phyloP scores from a whole-genome alignment of 2,113 vertebrate genomes.

The Pycnonotus jocosus region DNA sequence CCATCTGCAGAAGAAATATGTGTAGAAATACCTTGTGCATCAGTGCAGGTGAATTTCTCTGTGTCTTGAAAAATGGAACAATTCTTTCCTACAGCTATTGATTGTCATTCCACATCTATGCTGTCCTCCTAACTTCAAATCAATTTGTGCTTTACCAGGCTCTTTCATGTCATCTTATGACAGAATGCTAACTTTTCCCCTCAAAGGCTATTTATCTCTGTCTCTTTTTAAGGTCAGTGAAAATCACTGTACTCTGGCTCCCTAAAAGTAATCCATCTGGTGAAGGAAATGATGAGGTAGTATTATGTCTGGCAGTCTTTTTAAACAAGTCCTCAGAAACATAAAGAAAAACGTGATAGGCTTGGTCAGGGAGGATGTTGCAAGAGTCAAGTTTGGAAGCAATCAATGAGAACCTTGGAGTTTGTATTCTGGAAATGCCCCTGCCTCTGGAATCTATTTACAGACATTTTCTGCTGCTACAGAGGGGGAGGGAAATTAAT shows the following conservation, averaged over 20 bases:
- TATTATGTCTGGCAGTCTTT: conserved; percentile 15
- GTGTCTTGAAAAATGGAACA: conserved; percentile 44
- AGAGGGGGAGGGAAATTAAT: background rate
- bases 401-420: background rate
- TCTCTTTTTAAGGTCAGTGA: conserved; percentile 46
- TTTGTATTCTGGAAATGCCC: conserved; percentile 34
- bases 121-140: conserved; percentile 51
- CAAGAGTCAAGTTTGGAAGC: conserved; percentile 5
- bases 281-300: conserved; percentile 38
- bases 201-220: conserved; percentile 45
- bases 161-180: conserved; percentile 31
- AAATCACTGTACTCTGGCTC: conserved; percentile 8
- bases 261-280: conserved; percentile 9
- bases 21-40: background rate
- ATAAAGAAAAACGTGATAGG: background rate
- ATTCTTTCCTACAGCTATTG: conserved; percentile 24
- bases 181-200: conserved; percentile 33
- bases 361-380: background rate
- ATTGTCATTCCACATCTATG: conserved; percentile 17
- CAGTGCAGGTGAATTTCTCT: background rate
- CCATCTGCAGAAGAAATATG: background rate
- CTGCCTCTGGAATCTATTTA: conserved; percentile 25
- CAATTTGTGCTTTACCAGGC: conserved; percentile 51
- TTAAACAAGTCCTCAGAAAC: conserved; percentile 32
- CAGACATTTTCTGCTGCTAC: background rate